A percentile compares a stretch with the other conserved stretches of the same genome.
These are phyloP conservation scores for Polypedilum pembai DNA, from an alignment of 1,140 invertebrate species.

Conservation along the genomic window DNA sequence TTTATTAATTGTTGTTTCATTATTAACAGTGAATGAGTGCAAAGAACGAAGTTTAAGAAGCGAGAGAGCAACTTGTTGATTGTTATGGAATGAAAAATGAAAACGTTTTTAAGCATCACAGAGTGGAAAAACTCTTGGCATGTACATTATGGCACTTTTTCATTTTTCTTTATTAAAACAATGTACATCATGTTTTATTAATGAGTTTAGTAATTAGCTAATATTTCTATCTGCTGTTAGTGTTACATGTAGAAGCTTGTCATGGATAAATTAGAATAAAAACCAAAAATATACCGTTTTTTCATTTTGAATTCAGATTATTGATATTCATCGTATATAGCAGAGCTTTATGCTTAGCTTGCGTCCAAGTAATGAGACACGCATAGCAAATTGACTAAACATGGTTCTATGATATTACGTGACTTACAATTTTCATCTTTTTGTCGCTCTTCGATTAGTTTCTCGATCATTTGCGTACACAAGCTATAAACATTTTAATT, in stretches of 20 bases:
- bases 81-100: slow-evolving; percentile 24
- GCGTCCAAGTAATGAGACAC: slow-evolving; percentile 10
- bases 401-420: no score
- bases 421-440: no score
- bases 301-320: neutral
- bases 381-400: neutral
- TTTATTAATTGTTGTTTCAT: slow-evolving; percentile 24
- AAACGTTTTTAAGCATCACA: slow-evolving; percentile 1
- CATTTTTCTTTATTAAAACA: slow-evolving; percentile 15
- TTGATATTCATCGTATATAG: slow-evolving; percentile 4
- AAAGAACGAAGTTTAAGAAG: neutral
- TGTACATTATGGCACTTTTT: slow-evolving; percentile 21
- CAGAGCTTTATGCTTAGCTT: slow-evolving; percentile 17
- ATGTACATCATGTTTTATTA: slow-evolving; percentile 24
- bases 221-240: neutral
- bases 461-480: neutral
- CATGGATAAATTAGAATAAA: neutral
- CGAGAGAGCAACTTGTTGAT: neutral
- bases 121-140: slow-evolving; percentile 20
- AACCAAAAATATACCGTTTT: neutral
- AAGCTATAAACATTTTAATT: slow-evolving; percentile 7
- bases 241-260: neutral
- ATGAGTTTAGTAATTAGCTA: slow-evolving; percentile 23
- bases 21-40: neutral
- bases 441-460: no score